Conservation (phyloP, 2,888 invertebrate species). For the Emmelina monodactyla region DNA sequence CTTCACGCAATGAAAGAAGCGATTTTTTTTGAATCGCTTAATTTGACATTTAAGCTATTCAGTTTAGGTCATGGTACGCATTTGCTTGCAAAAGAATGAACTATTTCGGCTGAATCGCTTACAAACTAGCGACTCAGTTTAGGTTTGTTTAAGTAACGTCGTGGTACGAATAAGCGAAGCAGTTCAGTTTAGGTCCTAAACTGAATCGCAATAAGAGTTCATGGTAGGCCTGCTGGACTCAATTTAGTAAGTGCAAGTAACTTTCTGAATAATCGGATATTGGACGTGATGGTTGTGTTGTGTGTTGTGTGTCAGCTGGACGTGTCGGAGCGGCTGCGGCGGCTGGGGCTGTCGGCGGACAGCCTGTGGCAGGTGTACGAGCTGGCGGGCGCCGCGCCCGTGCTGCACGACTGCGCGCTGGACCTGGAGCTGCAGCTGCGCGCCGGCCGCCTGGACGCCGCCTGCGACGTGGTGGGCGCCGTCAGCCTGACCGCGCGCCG, state of each 20-base stretch:
- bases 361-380: constrained; percentile 76
- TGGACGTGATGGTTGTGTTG: background rate
- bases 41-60: no score
- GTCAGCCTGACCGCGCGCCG: constrained; percentile 86
- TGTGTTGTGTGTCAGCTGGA: constrained; percentile 32
- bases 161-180: no score
- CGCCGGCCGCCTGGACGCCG: constrained; percentile 49
- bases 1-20: no score
- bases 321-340: constrained; percentile 33
- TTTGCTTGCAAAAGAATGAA: no score
- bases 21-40: no score
- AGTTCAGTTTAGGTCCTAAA: background rate
- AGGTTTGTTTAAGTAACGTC: background rate
- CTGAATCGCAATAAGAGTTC: no score
- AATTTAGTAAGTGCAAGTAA: no score
- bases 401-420: constrained; percentile 88
- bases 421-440: constrained; percentile 70
- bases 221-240: no score
- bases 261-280: no score
- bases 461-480: constrained; percentile 82
- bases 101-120: no score
- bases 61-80: no score
- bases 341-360: constrained; percentile 31
- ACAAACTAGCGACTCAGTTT: no score
- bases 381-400: constrained; percentile 80